Percentiles rank a stretch among this genome's conserved stretches.
Evolutionary conservation across 2,113 vertebrate species (phyloP).

Genomic region (Formicarius rufipectus): DNA sequence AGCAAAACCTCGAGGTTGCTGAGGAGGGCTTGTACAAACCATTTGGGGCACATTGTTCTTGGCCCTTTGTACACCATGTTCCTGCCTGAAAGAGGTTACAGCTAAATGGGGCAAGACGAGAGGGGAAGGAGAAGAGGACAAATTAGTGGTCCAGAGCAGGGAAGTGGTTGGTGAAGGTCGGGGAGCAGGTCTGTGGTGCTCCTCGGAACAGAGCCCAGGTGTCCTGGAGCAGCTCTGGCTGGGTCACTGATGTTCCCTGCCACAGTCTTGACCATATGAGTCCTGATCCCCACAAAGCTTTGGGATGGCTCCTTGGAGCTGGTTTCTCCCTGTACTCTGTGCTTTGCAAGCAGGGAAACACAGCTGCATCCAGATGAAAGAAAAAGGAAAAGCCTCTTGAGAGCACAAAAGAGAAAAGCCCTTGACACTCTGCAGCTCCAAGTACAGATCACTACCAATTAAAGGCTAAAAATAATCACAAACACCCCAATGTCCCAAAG

Average conservation of each 20-base stretch:
- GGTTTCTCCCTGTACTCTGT: background rate
- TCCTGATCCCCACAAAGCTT: background rate
- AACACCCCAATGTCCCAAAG: background rate
- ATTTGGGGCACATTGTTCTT: conserved; percentile 45
- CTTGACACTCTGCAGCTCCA: background rate
- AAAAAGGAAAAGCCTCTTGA: conserved; percentile 12
- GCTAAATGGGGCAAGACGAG: background rate
- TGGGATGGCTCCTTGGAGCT: background rate
- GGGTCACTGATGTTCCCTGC: background rate
- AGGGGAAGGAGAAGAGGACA: background rate
- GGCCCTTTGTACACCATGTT: background rate
- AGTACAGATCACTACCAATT: conserved; percentile 29
- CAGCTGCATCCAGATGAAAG: conserved; percentile 42
- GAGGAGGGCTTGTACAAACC: background rate
- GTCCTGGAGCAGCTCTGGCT: accelerated
- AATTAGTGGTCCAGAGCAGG: background rate
- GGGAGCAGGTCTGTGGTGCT: accelerated
- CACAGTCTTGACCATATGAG: background rate
- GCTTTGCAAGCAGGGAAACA: background rate
- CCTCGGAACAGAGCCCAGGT: background rate
- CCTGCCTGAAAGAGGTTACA: background rate
- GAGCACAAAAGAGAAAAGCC: background rate
- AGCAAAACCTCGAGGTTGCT: background rate
- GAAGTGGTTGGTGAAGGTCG: background rate
- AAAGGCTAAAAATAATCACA: conserved; percentile 55